Base-by-base conservation (phyloP, 2,797 vertebrate genomes). In the Odontamblyopus lacepedii region DNA sequence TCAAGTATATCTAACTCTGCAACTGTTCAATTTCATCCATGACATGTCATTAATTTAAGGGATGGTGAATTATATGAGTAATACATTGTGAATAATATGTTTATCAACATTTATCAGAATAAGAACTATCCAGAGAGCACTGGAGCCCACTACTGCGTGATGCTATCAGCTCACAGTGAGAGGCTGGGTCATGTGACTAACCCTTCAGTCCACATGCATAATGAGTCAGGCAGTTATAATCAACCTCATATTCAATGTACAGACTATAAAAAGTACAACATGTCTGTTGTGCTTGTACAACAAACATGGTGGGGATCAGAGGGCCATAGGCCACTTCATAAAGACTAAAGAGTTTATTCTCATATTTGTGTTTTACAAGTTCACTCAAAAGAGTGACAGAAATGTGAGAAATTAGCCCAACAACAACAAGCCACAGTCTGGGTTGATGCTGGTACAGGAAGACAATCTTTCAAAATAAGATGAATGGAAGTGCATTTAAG, bases 341-440 rank as follows among this genome's bases (percentile, higher is more conserved):
- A 87, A 83, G 63, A 64, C 44, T 70, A 48, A 66, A 76, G 82
- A 83, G 56, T 82, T 61, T 76, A 41, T 72, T 85, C 73, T 70
- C 53, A 67, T 35, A 63, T 60, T 84, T 78, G 84, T 32, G 82
- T 78, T 85, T 75, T 84, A 77, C 75, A 53, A 75, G 78, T 70
- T 82, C 79, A 64, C 71, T 78, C 67, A 79, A 72, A 63, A 76
- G 71, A 72, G 66, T 73, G 67, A 65, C 29, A 70, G 50, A 84
- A 78, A 81, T 15, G 23, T 30, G 78, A 16, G 50, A 59, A 76
- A 76, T 75, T 76, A 75, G 13, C 44, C 13, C 15, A 13, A 72
- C 70, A 77, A 89, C 85, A 62, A 72, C 18, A 69, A 82, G 74
- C 80, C 78, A 72, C 79, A 79, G 75, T 27, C 26, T 83, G 77